Evolutionary conservation across 2,888 invertebrate species (phyloP), one percentile per base, ranked within the genome.

Genomic region (Epinotia demarniana): DNA sequence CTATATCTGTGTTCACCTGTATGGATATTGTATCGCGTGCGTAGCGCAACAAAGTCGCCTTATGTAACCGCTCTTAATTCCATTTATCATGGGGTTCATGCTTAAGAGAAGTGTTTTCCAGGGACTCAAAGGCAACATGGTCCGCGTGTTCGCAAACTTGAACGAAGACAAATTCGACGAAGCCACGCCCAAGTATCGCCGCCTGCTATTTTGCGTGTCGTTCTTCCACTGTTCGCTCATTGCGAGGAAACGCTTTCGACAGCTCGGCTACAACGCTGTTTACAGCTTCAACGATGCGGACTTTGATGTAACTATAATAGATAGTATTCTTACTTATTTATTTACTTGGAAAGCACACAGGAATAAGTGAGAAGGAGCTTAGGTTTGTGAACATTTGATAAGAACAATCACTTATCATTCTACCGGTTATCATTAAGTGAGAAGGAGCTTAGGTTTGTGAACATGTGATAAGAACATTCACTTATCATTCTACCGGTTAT

Each of bases 271-370:
- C 97, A 98, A 98, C 87, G 97, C 97, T 5, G 93, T 97, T 53
- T 98, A 98, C 85, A 97, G 97, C 89, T 98, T 98, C 87, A 98
- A 98, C 83, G 98, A 98, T 88, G 97, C 98, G 0, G 98, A 98
- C 88, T 98, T 98, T 91, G 97, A 98, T 92, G 97, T 97, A 81
- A 89, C 88, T 83, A 16, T 55, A 18, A 11, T 0, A 0, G 12
- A n/a, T 13, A 39, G 39, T 49, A 49, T 5, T 27, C 23, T 27
- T 27, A 27, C 3, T 27, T 27, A 27, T 27, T 27, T 2, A 27
- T 27, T 27, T 27, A 27, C 23, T 27, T 27, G 23, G 23, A 27
- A 27, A 27, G 23, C 23, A 27, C 2, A 27, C 23, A 27, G 23
- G 3, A 2, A 27, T 27, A 27, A 27, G 23, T 27, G 23, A 27